Percentiles rank a stretch among this genome's conserved stretches.
Conservation (phyloP, 2,113 vertebrate genomes). For the Paracanthobrama guichenoti region DNA sequence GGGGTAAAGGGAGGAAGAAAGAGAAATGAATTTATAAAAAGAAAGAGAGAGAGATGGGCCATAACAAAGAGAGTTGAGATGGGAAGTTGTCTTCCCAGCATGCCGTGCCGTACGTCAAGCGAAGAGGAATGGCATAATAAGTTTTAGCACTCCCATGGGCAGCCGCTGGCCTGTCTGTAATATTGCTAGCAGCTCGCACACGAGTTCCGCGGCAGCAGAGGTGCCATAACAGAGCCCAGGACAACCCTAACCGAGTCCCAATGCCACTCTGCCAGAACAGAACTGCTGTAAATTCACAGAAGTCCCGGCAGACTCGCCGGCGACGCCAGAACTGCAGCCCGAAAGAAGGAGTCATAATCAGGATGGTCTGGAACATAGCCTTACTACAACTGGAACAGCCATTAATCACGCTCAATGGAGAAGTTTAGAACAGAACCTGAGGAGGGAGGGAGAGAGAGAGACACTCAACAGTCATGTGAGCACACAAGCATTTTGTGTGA, state of each 20-base stretch:
- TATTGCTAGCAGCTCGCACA: slow-evolving; percentile 74
- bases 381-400: slow-evolving; percentile 47
- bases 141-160: slow-evolving; percentile 66
- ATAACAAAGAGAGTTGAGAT: slow-evolving; percentile 13
- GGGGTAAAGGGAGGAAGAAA: neutral
- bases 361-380: slow-evolving; percentile 47
- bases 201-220: slow-evolving; percentile 59
- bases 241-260: slow-evolving; percentile 57
- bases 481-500: neutral
- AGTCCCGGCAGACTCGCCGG: slow-evolving; percentile 60
- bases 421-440: slow-evolving; percentile 11
- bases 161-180: slow-evolving; percentile 66
- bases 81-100: slow-evolving; percentile 45
- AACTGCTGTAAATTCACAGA: slow-evolving; percentile 65
- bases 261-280: slow-evolving; percentile 57
- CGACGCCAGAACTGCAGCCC: neutral
- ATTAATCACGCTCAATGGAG: slow-evolving; percentile 60
- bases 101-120: slow-evolving; percentile 70
- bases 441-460: slow-evolving; percentile 1
- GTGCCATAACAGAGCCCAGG: slow-evolving; percentile 59
- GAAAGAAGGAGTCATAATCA: slow-evolving; percentile 47
- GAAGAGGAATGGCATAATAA: slow-evolving; percentile 81
- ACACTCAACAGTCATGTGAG: neutral
- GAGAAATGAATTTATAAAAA: neutral
- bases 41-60: slow-evolving; percentile 17